Evolutionary conservation across 2,888 invertebrate genomes (phyloP).

Genomic region (Tryphoninae sp.): DNA sequence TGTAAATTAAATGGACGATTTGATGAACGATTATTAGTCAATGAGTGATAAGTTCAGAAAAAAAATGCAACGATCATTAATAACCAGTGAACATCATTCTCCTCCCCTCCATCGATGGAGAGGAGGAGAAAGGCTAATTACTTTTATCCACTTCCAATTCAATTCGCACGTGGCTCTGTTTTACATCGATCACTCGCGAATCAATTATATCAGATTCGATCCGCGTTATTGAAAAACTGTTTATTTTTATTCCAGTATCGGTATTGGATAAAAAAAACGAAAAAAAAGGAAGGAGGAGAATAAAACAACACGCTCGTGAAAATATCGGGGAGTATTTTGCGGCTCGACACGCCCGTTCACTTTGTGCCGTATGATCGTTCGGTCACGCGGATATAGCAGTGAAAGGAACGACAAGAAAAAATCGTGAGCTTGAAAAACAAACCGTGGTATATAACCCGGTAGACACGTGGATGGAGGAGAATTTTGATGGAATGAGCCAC

Average conservation of each 20-base stretch:
- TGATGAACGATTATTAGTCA: no score
- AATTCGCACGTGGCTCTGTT: background rate
- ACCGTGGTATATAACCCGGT: background rate
- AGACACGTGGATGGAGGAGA: conserved; percentile 66
- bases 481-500: conserved; percentile 33
- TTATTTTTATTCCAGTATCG: background rate
- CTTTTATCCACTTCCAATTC: no score
- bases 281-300: background rate
- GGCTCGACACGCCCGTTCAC: conserved; percentile 21
- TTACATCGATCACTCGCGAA: background rate
- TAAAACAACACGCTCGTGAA: conserved; percentile 10
- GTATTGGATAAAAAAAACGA: background rate
- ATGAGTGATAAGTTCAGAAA: no score
- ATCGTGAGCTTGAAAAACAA: conserved; percentile 23
- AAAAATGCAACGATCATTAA: no score
- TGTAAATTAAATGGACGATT: no score
- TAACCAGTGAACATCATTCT: no score
- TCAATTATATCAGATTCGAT: background rate
- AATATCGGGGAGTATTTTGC: conserved; percentile 32
- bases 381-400: conserved; percentile 14
- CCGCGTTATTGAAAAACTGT: conserved; percentile 8
- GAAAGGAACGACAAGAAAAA: background rate
- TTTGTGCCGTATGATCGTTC: conserved; percentile 19
- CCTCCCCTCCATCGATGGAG: no score
- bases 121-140: no score